Conservation (phyloP, 2,888 invertebrate genomes). For the Nemotelus pantherinus region DNA sequence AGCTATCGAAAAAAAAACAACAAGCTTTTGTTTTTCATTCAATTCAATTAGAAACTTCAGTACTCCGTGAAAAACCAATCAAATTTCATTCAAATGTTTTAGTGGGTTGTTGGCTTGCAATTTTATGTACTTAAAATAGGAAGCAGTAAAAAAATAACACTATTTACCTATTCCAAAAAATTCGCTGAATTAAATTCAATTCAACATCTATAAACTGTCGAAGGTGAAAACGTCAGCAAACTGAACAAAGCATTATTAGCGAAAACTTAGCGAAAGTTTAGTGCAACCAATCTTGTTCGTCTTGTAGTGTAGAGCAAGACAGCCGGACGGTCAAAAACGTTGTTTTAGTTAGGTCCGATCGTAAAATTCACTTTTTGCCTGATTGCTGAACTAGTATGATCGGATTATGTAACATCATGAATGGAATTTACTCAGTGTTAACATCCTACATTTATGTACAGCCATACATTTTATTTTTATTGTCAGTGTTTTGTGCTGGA, state of each 20-base stretch:
- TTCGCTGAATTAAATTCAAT: constrained; percentile 40
- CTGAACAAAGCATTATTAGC: neutral
- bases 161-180: constrained; percentile 32
- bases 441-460: constrained; percentile 32
- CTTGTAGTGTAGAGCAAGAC: too few relatives aligned
- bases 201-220: neutral
- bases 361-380: neutral
- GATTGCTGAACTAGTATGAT: constrained; percentile 20
- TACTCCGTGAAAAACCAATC: constrained; percentile 32
- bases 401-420: constrained; percentile 46
- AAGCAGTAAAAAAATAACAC: constrained; percentile 27
- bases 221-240: neutral
- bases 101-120: constrained; percentile 38
- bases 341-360: neutral
- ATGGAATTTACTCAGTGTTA: constrained; percentile 42
- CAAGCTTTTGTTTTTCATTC: neutral
- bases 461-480: constrained; percentile 45
- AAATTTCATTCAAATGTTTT: constrained; percentile 44
- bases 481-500: constrained; percentile 44
- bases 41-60: neutral
- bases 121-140: constrained; percentile 40
- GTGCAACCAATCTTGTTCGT: neutral
- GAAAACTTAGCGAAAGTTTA: too few relatives aligned
- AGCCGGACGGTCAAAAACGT: too few relatives aligned
- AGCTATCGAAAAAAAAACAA: too few relatives aligned